These are phyloP conservation scores for Neomorphus geoffroyi DNA, from an alignment of 2,797 vertebrate species.

Conservation along the genomic window DNA sequence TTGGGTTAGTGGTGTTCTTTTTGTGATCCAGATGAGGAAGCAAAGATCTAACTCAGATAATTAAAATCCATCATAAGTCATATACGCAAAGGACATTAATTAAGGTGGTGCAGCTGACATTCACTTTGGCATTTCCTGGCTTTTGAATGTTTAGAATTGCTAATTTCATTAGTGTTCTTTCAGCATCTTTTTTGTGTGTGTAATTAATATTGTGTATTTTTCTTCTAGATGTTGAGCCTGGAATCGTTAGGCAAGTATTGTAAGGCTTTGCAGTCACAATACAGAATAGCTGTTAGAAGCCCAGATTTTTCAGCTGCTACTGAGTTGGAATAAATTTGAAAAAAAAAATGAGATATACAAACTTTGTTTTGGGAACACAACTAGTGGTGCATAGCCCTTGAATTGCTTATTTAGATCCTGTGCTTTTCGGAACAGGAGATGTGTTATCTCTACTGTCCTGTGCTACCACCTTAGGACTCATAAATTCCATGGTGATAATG, in stretches of 20 bases:
- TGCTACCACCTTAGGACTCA: neutral
- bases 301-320: neutral
- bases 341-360: neutral
- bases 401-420: neutral
- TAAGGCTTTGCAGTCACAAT: neutral
- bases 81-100: neutral
- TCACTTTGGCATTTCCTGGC: neutral
- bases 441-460: neutral
- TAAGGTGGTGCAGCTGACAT: neutral
- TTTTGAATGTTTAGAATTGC: constrained; percentile 3
- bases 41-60: neutral
- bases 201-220: neutral
- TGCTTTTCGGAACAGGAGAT: neutral
- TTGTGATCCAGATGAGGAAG: neutral
- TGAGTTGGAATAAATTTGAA: neutral
- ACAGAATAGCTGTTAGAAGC: neutral
- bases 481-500: neutral
- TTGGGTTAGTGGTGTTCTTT: neutral
- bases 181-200: neutral
- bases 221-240: neutral
- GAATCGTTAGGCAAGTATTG: neutral
- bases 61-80: neutral
- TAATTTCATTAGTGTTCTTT: neutral
- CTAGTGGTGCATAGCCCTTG: neutral
- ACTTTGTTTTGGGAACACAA: neutral